These are phyloP conservation scores for Petrocephalus schoutedeni DNA, from an alignment of 2,797 vertebrate genomes.

Conservation along the genomic window DNA sequence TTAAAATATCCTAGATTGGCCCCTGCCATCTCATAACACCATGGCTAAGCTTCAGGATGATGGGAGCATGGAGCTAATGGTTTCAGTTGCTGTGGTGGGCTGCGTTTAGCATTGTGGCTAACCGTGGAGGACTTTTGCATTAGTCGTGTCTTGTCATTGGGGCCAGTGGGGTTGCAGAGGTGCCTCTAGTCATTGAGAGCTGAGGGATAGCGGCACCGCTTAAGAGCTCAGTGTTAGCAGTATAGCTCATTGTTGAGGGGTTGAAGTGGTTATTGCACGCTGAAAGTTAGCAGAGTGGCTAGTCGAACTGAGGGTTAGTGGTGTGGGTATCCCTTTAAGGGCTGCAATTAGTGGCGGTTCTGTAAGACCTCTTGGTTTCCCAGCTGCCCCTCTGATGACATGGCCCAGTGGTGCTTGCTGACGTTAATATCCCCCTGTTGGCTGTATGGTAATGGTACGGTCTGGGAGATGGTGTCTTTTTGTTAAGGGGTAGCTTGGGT, in stretches of 20 bases:
- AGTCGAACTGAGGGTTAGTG: not conserved
- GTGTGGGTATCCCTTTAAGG: not conserved
- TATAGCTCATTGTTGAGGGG: not conserved
- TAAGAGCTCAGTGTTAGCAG: not conserved
- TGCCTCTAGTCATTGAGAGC: not conserved
- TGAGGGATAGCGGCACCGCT: not conserved
- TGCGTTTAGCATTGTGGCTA: not conserved
- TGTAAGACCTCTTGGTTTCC: not conserved
- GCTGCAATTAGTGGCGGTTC: not conserved
- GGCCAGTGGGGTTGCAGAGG: not conserved
- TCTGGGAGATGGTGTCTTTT: not conserved
- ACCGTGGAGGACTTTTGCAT: not conserved
- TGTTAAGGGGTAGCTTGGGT: not conserved
- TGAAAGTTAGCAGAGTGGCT: not conserved
- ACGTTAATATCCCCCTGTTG: not conserved
- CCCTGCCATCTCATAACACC: not conserved
- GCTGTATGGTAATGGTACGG: not conserved
- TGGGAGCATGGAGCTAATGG: not conserved
- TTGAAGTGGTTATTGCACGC: not conserved
- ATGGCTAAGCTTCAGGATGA: not conserved
- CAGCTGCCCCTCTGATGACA: not conserved
- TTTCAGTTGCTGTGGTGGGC: not conserved
- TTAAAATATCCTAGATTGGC: not conserved
- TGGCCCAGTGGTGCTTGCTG: not conserved
- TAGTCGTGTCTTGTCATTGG: not conserved